Base-by-base conservation (phyloP, 1,140 invertebrate species). In the Cydia strobilella region DNA sequence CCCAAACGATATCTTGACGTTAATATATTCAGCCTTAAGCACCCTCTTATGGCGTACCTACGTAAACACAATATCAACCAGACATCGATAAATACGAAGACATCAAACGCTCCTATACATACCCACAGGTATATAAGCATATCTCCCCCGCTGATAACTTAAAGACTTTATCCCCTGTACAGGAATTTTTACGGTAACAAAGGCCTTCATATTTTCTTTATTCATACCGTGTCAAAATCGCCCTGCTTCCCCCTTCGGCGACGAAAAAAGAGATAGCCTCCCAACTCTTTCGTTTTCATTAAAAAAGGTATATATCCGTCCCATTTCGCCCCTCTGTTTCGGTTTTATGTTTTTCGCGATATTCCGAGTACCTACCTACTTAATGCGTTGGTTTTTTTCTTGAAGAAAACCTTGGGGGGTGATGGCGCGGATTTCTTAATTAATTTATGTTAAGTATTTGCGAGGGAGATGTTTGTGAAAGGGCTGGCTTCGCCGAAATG, bases 161-260 rank as follows among this genome's bases (percentile, higher is more conserved):
- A 91, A 92, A 92, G 89, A 92, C 90, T 92, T 91, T 88, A 92
- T 92, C 90, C 90, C 89, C 84, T 89, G 87, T 90, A 89, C 83
- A 86, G 89, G 90, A 92, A 92, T 92, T 92, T 92, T 92, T 92
- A 92, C 90, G 86, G 88, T 84, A 88, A 92, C 90, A 92, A 92
- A 91, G 90, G 88, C 90, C 82, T 90, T 91, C 90, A 92, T 92
- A 92, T 92, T 92, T 92, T 92, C 90, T 92, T 92, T 92, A 91
- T 92, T 92, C 90, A 87, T 90, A 79, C 86, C 90, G 89, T 90
- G 90, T 91, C 90, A 89, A 91, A 92, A 90, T 92, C 88, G 85
- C 84, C 87, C 82, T 77, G 80, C 82, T 78, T 79, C 82, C 88
- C 84, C 82, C 78, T 81, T 84, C 83, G 81, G 79, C 84, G 84